These are phyloP conservation scores for Limnephilus auricula DNA, from an alignment of 2,888 invertebrate genomes.

Conservation along the genomic window DNA sequence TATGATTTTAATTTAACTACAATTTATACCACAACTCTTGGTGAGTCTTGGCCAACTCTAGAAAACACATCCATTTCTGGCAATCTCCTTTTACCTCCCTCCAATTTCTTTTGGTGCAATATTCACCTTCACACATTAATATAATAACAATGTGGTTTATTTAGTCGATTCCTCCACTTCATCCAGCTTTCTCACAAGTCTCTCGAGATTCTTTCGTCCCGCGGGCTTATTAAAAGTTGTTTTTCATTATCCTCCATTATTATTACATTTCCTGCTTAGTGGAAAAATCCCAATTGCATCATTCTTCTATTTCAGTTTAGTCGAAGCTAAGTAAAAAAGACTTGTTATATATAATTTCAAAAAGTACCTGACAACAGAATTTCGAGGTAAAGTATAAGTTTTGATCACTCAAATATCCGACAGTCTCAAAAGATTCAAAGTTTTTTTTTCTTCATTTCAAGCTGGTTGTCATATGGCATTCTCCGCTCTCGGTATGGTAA, in stretches of 20 bases:
- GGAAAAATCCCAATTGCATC: neutral
- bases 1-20: too few relatives aligned
- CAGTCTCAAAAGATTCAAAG: neutral
- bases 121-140: too few relatives aligned
- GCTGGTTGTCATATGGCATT: neutral
- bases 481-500: neutral
- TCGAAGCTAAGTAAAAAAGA: too few relatives aligned
- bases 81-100: neutral
- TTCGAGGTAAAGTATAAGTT: too few relatives aligned
- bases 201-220: too few relatives aligned
- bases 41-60: neutral
- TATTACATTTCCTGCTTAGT: neutral
- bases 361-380: neutral
- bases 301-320: too few relatives aligned
- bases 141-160: too few relatives aligned
- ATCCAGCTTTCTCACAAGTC: too few relatives aligned
- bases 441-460: neutral
- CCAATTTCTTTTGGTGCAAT: neutral
- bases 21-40: neutral
- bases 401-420: neutral
- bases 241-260: neutral
- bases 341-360: neutral
- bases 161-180: too few relatives aligned
- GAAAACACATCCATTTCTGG: neutral
- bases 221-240: neutral